These are phyloP conservation scores for Halichondria panicea DNA, from an alignment of 37 sponge, comb jelly and placozoan species.

Conservation along the genomic window DNA sequence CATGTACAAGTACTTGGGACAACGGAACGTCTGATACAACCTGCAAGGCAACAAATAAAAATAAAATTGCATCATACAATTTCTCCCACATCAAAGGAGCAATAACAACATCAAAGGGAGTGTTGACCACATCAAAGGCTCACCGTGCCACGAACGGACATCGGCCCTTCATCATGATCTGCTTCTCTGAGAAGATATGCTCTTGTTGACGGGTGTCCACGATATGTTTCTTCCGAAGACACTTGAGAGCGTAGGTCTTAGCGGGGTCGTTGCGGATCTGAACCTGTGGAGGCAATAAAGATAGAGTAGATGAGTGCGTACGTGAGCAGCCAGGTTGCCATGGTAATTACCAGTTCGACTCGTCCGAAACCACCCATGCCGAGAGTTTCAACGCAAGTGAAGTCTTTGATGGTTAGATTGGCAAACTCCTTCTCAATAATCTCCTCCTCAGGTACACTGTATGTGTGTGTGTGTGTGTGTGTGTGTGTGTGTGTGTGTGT, in stretches of 20 bases:
- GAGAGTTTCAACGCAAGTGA: slow-evolving; percentile 80
- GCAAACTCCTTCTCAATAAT: slow-evolving; percentile 62
- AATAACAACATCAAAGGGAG: not conserved
- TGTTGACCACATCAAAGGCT: slow-evolving; percentile 8
- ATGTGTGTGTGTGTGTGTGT: not conserved
- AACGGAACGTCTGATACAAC: slow-evolving; percentile 94
- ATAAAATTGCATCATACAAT: not conserved
- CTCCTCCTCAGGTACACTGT: slow-evolving; percentile 1
- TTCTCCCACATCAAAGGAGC: too few species aligned
- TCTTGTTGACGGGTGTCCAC: slow-evolving; percentile 98
- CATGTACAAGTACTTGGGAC: slow-evolving; percentile 94
- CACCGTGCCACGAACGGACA: slow-evolving; percentile 93
- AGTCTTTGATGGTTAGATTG: slow-evolving; percentile 67
- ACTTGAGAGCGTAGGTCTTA: slow-evolving; percentile 93
- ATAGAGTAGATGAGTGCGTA: not conserved
- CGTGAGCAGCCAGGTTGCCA: not conserved
- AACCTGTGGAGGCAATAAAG: slow-evolving; percentile 38
- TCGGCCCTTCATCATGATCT: slow-evolving; percentile 83
- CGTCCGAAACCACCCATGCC: slow-evolving; percentile 99
- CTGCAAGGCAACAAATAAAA: slow-evolving; percentile 34
- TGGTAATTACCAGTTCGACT: slow-evolving; percentile 87
- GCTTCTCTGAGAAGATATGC: slow-evolving; percentile 96
- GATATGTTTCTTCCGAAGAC: slow-evolving; percentile 94
- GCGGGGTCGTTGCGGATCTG: slow-evolving; percentile 57
- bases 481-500: not conserved